Evolutionary conservation across 2,113 vertebrate genomes (phyloP).

Genomic region (Periophthalmus modestus): DNA sequence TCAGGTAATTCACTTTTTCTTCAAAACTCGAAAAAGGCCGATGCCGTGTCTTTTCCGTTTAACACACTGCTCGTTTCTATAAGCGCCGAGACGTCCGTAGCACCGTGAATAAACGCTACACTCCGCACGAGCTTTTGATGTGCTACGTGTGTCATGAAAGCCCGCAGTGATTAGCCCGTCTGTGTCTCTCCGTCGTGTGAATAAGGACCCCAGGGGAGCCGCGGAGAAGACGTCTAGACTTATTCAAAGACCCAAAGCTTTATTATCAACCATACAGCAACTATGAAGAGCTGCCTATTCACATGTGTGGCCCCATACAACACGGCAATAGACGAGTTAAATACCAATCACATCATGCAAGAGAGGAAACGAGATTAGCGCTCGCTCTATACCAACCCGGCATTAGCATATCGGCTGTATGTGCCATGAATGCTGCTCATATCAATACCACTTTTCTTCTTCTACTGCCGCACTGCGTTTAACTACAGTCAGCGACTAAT

Average conservation of each 20-base stretch:
- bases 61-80: constrained; percentile 46
- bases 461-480: neutral
- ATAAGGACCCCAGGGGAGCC: constrained; percentile 45
- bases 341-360: constrained; percentile 31
- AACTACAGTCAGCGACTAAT: neutral
- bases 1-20: neutral
- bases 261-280: constrained; percentile 43
- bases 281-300: constrained; percentile 44
- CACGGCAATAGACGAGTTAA: constrained; percentile 38
- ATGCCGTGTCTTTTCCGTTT: constrained; percentile 21
- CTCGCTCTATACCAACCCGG: constrained; percentile 1
- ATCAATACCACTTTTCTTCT: constrained; percentile 3
- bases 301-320: constrained; percentile 38
- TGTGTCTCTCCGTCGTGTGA: constrained; percentile 45
- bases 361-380: constrained; percentile 27
- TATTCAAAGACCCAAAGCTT: constrained; percentile 40
- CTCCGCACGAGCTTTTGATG: constrained; percentile 60
- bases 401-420: neutral
- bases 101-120: constrained; percentile 56
- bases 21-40: constrained; percentile 1
- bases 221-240: constrained; percentile 55
- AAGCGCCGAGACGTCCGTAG: constrained; percentile 40
- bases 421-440: neutral
- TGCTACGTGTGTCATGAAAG: constrained; percentile 50
- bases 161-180: constrained; percentile 50